phyloP scores from a whole-genome alignment of 2,888 invertebrate genomes.

The Galerucella pusilla region DNA sequence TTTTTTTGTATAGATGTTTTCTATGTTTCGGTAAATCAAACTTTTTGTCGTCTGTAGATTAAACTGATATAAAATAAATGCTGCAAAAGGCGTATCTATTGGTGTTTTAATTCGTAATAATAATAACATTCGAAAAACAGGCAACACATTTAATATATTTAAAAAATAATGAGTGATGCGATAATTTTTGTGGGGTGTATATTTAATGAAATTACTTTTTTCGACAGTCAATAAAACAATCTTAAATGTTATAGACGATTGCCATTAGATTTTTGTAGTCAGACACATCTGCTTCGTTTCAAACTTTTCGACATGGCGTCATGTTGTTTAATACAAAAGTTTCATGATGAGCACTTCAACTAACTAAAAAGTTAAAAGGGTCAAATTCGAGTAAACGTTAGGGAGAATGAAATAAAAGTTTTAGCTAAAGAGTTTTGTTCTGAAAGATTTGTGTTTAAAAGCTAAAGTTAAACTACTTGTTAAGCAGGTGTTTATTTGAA shows the following conservation, averaged over 20 bases:
- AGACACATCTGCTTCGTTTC: not conserved
- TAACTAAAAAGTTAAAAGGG: conserved; percentile 8
- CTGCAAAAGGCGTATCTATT: too few species aligned
- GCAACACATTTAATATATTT: too few species aligned
- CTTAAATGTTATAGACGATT: not conserved
- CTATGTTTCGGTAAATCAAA: too few species aligned
- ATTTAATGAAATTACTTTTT: not conserved
- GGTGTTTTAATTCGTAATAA: too few species aligned
- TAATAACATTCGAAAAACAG: too few species aligned
- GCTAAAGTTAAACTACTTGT: not conserved
- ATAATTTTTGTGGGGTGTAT: too few species aligned
- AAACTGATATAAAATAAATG: too few species aligned
- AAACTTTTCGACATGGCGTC: not conserved
- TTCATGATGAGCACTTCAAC: conserved; percentile 8
- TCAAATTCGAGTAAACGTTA: not conserved
- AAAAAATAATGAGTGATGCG: too few species aligned
- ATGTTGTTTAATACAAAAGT: conserved; percentile 15
- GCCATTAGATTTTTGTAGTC: not conserved
- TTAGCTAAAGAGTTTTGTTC: not conserved
- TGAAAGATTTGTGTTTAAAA: not conserved
- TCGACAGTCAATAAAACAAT: not conserved
- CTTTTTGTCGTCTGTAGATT: too few species aligned
- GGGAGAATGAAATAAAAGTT: conserved; percentile 10
- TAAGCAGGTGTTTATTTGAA: not conserved
- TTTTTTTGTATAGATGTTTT: too few species aligned